Conservation (phyloP, 2,113 vertebrate species). For the Otus sunia region DNA sequence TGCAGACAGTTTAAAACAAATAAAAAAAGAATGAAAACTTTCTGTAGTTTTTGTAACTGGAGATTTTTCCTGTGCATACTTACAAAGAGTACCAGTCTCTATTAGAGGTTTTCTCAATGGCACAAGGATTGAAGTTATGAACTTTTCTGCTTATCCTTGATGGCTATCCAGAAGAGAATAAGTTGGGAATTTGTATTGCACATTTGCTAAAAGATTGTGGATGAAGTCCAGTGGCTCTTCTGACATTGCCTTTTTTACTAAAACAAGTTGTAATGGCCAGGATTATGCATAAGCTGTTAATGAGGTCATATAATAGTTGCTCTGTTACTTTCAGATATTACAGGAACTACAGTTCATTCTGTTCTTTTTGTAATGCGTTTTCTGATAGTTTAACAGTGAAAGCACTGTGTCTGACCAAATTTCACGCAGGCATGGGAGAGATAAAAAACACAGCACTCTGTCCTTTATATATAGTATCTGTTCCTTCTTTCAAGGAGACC, state of each 20-base stretch:
- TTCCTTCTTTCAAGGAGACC: background rate
- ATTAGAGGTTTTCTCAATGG: background rate
- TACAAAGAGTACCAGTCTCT: background rate
- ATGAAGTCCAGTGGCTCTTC: background rate
- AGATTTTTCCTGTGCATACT: background rate
- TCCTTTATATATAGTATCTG: background rate
- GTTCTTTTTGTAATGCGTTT: background rate
- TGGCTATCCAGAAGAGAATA: background rate
- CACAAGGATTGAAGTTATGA: background rate
- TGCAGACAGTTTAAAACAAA: background rate
- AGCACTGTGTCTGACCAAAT: background rate
- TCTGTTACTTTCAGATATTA: background rate
- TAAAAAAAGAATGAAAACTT: background rate
- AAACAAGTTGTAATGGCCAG: background rate
- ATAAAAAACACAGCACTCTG: background rate
- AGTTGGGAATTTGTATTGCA: background rate
- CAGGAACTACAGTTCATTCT: background rate
- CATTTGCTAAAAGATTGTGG: background rate
- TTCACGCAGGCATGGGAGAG: background rate
- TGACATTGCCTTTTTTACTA: background rate
- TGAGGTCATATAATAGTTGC: conserved; percentile 10
- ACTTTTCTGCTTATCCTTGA: background rate
- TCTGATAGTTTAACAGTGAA: background rate
- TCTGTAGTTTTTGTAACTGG: background rate
- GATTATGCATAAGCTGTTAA: conserved; percentile 6